Percentiles rank a stretch among this genome's conserved stretches.
Conservation (phyloP, 2,888 invertebrate genomes). For the Cephalotes varians region DNA sequence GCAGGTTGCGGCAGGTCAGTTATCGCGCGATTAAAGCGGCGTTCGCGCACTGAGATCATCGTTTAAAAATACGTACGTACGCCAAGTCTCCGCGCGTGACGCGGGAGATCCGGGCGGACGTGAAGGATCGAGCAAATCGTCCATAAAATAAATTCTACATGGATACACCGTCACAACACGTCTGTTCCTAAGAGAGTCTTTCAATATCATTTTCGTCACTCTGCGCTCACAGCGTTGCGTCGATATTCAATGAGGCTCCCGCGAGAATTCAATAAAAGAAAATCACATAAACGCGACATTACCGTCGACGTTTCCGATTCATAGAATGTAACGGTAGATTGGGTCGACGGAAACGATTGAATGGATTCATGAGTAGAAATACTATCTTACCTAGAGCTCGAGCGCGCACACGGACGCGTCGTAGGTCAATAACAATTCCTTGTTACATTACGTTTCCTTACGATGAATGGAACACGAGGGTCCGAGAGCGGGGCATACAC, state of each 20-base stretch:
- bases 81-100: neutral
- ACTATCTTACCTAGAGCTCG: slow-evolving; percentile 37
- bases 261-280: slow-evolving; percentile 35
- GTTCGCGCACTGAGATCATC: slow-evolving; percentile 41
- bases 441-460: slow-evolving; percentile 34
- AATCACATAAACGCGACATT: neutral
- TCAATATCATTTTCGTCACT: neutral
- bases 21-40: slow-evolving; percentile 38
- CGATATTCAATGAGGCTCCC: slow-evolving; percentile 20
- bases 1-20: slow-evolving; percentile 65
- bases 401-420: slow-evolving; percentile 6
- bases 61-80: slow-evolving; percentile 41
- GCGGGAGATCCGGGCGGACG: neutral
- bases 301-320: slow-evolving; percentile 24
- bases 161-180: too few species aligned
- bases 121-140: slow-evolving; percentile 15
- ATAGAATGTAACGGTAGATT: slow-evolving; percentile 51
- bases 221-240: neutral
- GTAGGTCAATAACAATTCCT: slow-evolving; percentile 35
- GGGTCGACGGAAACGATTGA: slow-evolving; percentile 49
- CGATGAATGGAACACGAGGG: slow-evolving; percentile 37
- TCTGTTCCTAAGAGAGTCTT: neutral
- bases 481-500: slow-evolving; percentile 6
- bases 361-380: slow-evolving; percentile 51
- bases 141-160: neutral